Conservation (phyloP, 2,888 invertebrate genomes). For the Siphonodentalium dalli region DNA sequence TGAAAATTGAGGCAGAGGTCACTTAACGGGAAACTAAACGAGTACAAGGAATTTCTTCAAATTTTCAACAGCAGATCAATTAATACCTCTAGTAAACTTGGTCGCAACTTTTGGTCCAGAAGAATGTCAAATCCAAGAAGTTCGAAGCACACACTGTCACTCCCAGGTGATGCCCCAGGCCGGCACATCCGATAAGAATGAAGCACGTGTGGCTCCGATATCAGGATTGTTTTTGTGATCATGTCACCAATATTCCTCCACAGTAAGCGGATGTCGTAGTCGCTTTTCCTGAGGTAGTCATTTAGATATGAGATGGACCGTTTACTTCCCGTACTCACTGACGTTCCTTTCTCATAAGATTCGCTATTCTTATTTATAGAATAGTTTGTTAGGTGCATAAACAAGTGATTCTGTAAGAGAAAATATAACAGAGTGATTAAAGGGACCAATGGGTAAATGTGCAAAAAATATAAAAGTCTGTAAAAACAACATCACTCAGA, state of each 20-base stretch:
- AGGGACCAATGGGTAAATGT: background rate
- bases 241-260: slow-evolving; percentile 64
- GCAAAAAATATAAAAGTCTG: background rate
- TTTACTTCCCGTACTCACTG: slow-evolving; percentile 60
- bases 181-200: slow-evolving; percentile 65
- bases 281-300: slow-evolving; percentile 58
- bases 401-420: slow-evolving; percentile 57
- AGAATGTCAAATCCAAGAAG: slow-evolving; percentile 65
- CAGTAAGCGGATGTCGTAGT: slow-evolving; percentile 56
- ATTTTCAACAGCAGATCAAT: too few relatives aligned
- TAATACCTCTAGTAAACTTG: slow-evolving; percentile 64
- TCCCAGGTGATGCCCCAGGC: slow-evolving; percentile 58
- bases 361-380: slow-evolving; percentile 66
- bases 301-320: slow-evolving; percentile 61
- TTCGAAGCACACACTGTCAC: slow-evolving; percentile 65
- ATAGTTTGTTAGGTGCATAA: slow-evolving; percentile 66
- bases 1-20: too few relatives aligned
- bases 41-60: too few relatives aligned
- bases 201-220: slow-evolving; percentile 62
- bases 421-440: slow-evolving; percentile 1
- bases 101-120: slow-evolving; percentile 61
- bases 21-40: too few relatives aligned
- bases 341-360: slow-evolving; percentile 57
- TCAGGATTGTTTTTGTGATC: slow-evolving; percentile 61
- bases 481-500: too few relatives aligned